phyloP scores from a whole-genome alignment of 1,140 invertebrate genomes.

The Drosophila pseudoobscura region DNA sequence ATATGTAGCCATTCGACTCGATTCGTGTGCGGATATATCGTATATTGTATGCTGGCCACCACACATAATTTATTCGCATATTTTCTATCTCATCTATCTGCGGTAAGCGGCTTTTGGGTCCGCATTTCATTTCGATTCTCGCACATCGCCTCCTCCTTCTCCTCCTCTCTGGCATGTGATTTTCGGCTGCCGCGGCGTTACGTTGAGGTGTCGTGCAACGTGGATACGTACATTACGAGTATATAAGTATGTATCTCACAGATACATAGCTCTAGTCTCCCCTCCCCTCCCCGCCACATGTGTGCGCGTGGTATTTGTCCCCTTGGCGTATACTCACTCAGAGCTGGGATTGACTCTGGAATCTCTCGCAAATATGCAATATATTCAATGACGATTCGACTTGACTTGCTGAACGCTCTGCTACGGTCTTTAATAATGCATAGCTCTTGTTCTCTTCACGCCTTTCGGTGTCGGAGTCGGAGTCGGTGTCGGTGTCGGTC shows the following conservation, averaged over 20 bases:
- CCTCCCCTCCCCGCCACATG: background rate
- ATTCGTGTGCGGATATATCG: background rate
- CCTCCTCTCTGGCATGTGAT: background rate
- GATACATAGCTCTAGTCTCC: background rate
- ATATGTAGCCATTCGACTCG: constrained; percentile 1
- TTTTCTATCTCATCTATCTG: constrained; percentile 31
- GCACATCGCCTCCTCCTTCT: constrained; percentile 2
- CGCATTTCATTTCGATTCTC: constrained; percentile 40
- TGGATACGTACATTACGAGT: background rate
- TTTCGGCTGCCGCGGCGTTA: no score
- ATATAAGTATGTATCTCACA: background rate
- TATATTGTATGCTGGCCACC: constrained; percentile 17
- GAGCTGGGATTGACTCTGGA: constrained; percentile 7
- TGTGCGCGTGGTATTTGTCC: constrained; percentile 9
- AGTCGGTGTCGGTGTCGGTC: background rate
- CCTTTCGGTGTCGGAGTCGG: background rate
- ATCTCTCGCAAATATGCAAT: background rate
- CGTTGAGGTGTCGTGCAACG: no score
- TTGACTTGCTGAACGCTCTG: constrained; percentile 7
- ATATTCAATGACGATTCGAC: background rate
- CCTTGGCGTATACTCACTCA: constrained; percentile 35
- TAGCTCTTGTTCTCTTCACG: constrained; percentile 8
- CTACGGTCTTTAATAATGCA: constrained; percentile 35
- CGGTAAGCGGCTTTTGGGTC: constrained; percentile 43
- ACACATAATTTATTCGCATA: constrained; percentile 57